phyloP scores from a whole-genome alignment of 1,140 invertebrate species.

The Hesperophylax magnus region DNA sequence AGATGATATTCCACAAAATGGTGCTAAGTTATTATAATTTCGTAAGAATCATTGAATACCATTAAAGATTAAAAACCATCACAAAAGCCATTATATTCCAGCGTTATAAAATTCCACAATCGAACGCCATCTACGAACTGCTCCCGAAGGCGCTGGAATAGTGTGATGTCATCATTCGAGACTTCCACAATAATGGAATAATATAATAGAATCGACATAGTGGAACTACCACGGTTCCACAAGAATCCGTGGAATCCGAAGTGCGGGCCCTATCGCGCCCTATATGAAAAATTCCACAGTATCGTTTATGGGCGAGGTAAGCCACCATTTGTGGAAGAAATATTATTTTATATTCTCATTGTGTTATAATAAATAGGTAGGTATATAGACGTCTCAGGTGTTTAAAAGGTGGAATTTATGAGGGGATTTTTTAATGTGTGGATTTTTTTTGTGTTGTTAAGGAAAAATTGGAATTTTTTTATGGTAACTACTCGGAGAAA shows the following conservation, averaged over 20 bases:
- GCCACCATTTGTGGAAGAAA: constrained; percentile 17
- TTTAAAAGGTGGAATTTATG: background rate
- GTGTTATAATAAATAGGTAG: too few species aligned
- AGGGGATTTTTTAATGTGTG: too few species aligned
- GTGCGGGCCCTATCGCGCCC: constrained; percentile 49
- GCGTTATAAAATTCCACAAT: constrained; percentile 1
- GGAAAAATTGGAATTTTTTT: too few species aligned
- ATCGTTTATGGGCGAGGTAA: constrained; percentile 42
- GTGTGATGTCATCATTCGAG: constrained; percentile 37
- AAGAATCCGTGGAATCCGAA: constrained; percentile 53
- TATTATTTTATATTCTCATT: constrained; percentile 14
- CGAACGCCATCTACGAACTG: background rate
- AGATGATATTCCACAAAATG: too few species aligned
- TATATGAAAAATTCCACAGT: constrained; percentile 59
- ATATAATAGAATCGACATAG: background rate
- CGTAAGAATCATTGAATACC: too few species aligned
- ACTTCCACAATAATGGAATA: constrained; percentile 10
- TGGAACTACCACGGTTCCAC: constrained; percentile 36
- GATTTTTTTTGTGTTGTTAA: too few species aligned
- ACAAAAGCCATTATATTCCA: too few species aligned
- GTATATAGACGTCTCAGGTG: background rate
- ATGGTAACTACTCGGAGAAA: too few species aligned
- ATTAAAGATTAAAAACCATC: too few species aligned
- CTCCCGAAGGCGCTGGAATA: background rate
- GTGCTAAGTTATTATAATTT: too few species aligned